Base-by-base conservation (phyloP, 2,797 vertebrate species). In the Zalophus californianus region DNA sequence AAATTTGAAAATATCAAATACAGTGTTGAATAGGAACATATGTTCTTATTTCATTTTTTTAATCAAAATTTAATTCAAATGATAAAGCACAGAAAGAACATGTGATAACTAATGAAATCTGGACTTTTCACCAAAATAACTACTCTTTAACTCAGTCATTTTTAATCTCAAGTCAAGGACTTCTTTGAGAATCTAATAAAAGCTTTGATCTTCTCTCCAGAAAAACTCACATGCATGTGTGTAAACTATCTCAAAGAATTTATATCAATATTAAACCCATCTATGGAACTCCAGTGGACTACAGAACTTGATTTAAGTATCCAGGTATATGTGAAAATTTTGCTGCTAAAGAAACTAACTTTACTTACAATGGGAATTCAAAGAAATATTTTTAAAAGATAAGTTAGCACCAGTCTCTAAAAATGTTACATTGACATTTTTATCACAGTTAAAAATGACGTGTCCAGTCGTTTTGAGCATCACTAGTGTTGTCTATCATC, bases 21-120 rank as follows among this genome's bases (percentile, higher is more conserved):
- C 3, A 70, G 52, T 44, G 29, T 83, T 94, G 35, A 83, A 83
- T 54, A 90, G 54, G 84, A 97, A 92, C 48, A 72, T 54, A 79
- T 29, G 75, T 35, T 88, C n/a, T 96, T 83, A 66, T 32, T 85
- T 68, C 41, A 86, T 48, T 93, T 94, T 94, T 94, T 56, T 75
- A 90, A 90, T 97, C 79, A 35, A 92, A 96, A 73, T 90, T 75
- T 94, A 64, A 94, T 77, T 87, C 79, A 94, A 94, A 94, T 92
- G 50, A 92, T 75, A 85, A 96, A 85, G 86, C 52, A 92, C 32
- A 92, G 62, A 87, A 14, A 87, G 64, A 84, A 94, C 44, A 86
- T 54, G 80, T 70, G 86, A 96, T 21, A 86, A 90, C 29, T 86
- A 52, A 90, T 86, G 94, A 94, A 97, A 84, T 97, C 64, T 70